phyloP scores from a whole-genome alignment of 2,797 vertebrate genomes.

The Platyrinchus mystaceus region DNA sequence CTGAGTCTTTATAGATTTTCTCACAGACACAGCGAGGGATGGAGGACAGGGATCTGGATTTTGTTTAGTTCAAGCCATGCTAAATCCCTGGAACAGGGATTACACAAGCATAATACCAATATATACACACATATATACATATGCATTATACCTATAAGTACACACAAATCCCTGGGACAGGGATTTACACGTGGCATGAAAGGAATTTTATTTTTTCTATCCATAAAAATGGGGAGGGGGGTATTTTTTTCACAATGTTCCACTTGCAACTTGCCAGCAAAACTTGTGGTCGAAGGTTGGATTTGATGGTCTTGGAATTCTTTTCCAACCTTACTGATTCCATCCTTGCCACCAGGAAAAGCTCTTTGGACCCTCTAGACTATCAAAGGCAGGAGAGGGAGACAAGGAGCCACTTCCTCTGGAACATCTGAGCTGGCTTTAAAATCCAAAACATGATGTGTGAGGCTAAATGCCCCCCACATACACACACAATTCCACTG shows the following conservation, averaged over 20 bases:
- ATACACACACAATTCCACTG: background rate
- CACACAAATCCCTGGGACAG: background rate
- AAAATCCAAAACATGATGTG: background rate
- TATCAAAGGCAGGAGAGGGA: background rate
- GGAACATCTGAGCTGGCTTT: background rate
- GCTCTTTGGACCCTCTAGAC: background rate
- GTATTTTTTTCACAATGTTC: background rate
- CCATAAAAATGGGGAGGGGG: background rate
- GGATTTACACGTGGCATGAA: accelerated
- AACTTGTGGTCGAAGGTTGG: background rate
- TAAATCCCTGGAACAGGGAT: background rate
- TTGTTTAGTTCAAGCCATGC: background rate
- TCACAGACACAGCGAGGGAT: background rate
- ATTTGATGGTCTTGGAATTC: background rate
- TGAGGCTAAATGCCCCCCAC: background rate
- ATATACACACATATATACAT: background rate
- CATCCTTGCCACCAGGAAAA: background rate
- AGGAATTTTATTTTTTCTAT: background rate
- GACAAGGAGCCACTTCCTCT: background rate
- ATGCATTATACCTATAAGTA: background rate
- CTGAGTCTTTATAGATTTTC: background rate
- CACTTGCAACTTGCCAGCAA: background rate
- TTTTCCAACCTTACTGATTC: background rate
- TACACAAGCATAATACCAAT: background rate
- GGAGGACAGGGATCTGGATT: background rate